Evolutionary conservation across 2,797 vertebrate species (phyloP).

Genomic region (Sternotherus odoratus): DNA sequence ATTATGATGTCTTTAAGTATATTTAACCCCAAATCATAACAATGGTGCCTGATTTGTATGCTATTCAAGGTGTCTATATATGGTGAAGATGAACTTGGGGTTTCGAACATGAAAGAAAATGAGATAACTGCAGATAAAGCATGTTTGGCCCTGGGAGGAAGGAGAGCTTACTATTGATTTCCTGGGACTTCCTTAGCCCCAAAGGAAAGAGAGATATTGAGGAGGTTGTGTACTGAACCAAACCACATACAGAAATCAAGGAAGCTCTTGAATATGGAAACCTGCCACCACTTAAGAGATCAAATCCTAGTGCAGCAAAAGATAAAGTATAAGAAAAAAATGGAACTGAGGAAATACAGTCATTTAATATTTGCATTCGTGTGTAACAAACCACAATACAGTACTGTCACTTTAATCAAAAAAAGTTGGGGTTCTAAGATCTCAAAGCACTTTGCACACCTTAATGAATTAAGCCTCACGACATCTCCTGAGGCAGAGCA

Average conservation of each 20-base stretch:
- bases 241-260: background rate
- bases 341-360: background rate
- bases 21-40: constrained; percentile 70
- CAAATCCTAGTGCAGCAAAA: background rate
- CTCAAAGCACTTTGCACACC: background rate
- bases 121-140: constrained; percentile 66
- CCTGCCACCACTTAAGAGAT: background rate
- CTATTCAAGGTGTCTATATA: constrained; percentile 62
- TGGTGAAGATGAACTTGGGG: constrained; percentile 60
- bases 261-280: background rate
- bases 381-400: background rate
- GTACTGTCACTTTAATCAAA: background rate
- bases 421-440: background rate
- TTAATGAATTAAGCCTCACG: background rate
- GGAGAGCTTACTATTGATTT: constrained; percentile 14
- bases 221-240: background rate
- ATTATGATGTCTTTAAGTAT: constrained; percentile 71
- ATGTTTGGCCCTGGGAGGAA: constrained; percentile 48
- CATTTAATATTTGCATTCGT: background rate
- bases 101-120: constrained; percentile 72
- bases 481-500: background rate
- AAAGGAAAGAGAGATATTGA: background rate
- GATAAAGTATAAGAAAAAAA: background rate
- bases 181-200: background rate
- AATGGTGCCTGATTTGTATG: constrained; percentile 68